Evolutionary conservation across 2,888 invertebrate genomes (phyloP).

Genomic region (Latheticus oryzae): DNA sequence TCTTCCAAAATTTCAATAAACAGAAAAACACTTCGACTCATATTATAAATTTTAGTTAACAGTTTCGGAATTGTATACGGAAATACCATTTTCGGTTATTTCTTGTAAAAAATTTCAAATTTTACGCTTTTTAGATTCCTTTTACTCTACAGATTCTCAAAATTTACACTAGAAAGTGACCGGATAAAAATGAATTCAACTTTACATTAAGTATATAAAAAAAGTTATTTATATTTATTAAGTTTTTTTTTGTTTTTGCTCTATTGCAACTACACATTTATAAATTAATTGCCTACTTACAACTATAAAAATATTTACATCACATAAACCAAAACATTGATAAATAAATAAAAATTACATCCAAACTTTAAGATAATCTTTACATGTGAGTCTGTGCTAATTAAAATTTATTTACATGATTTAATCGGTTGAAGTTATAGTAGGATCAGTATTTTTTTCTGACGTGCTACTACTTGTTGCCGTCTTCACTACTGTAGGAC

Average conservation of each 20-base stretch:
- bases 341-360: constrained; percentile 30
- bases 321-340: constrained; percentile 35
- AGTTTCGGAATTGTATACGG: no score
- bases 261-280: constrained; percentile 30
- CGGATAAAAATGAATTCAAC: no score
- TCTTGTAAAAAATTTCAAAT: no score
- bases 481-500: constrained; percentile 58
- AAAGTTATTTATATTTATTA: constrained; percentile 33
- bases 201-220: no score
- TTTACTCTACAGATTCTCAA: no score
- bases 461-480: constrained; percentile 21
- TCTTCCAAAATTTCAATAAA: no score
- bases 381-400: no score
- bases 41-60: no score
- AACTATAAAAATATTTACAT: constrained; percentile 44
- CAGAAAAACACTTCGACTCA: no score
- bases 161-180: no score
- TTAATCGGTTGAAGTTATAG: constrained; percentile 33
- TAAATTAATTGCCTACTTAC: constrained; percentile 32
- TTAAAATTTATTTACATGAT: constrained; percentile 28
- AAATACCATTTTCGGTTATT: no score
- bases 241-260: constrained; percentile 18
- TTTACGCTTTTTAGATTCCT: no score
- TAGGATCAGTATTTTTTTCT: constrained; percentile 34
- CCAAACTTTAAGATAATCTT: constrained; percentile 14